Base-by-base conservation (phyloP, 2,113 vertebrate species). In the Lepidiolamprologus cunningtoni region DNA sequence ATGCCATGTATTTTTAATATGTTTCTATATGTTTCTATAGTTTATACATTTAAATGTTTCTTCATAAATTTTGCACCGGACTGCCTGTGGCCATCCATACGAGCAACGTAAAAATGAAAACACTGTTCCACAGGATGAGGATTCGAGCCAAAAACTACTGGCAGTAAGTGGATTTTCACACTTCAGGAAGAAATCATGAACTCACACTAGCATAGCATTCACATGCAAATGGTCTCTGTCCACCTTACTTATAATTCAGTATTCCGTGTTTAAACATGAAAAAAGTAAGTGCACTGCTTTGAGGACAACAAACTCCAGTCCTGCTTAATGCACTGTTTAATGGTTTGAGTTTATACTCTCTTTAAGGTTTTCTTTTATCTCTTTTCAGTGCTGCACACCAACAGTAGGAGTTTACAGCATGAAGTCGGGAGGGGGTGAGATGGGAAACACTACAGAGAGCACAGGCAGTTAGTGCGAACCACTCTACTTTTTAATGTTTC, bases 401-500 rank as follows among this genome's bases (percentile, higher is more conserved):
- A 88, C 80, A 86, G 90, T 89, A 87, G 88, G 81, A 71, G 80
- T 83, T 76, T 78, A 80, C 81, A 88, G 82, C 81, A 85, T 85
- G 58, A 80, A 87, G 79, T 26, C 55, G 28, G 73, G 63, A 87
- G 66, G 68, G 80, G 81, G 80, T 81, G 71, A 23, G 26, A 54
- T 28, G n/a, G 82, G 87, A 92, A 83, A 79, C 63, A 82, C 85
- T 88, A 90, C 83, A 91, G 88, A 91, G 80, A 92, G 90, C 68
- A 93, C 90, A 93, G 92, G 89, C 91, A 91, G 89, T 93, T 88
- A 89, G 92, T 91, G 89, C 93, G 95, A 96, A 95, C 90, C 86
- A 83, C 91, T 94, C 84, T 90, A 90, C 82, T 93, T 96, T 96
- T 95, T 90, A 92, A 94, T 92, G 91, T 92, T 96, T 95, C 92